Evolutionary conservation across 2,888 invertebrate species (phyloP), one percentile per base, ranked within the genome.

Genomic region (Odontocolon sp.): DNA sequence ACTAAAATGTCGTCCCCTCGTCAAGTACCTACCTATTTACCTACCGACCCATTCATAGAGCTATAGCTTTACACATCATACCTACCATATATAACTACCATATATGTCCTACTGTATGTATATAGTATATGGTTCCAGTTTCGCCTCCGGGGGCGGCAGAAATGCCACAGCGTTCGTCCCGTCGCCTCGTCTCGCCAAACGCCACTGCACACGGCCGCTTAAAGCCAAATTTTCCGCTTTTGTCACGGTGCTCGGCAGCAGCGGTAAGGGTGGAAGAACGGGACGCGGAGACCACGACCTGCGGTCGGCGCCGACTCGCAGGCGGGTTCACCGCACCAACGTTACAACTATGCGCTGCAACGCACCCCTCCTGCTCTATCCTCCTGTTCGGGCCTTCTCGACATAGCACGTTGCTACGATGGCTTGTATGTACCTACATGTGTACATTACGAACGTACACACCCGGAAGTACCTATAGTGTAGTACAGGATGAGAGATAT

Each of bases 1-100:
- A 86, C 88, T 89, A 88, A 89, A 89, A 89, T 88, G 88, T 89
- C 87, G 85, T 85, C 84, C 82, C 82, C 82, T 81, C 75, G 81
- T 31, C 45, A 47, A 33, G 16, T 16, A 40, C 8, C 38, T 31
- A 80, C 78, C 82, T 71, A 81, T 79, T 52, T 52, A 47, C 31
- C 57, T 36, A 56, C 47, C 67, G 52, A 45, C 45, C 54, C 45
- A 61, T 40, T 14, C 33, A n/a, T 14, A 54, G 31, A 14, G 5
- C 18, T 21, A 3, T 14, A 40, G 38, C 56, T 40, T 40, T 45
- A 36, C 33, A 57, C 16, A 47, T 54, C 47, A 40, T 9, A 26
- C 61, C 23, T 8, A 26, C 31, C 50, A 31, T 47, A 61, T 47
- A 31, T 42, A 57, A 1, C n/a, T 59, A 26, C 36, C 8, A n/a